A percentile compares a stretch with the other conserved stretches of the same genome.
These are phyloP conservation scores for Eulemur albifrons DNA, from an alignment of 2,797 vertebrate genomes.

Conservation along the genomic window DNA sequence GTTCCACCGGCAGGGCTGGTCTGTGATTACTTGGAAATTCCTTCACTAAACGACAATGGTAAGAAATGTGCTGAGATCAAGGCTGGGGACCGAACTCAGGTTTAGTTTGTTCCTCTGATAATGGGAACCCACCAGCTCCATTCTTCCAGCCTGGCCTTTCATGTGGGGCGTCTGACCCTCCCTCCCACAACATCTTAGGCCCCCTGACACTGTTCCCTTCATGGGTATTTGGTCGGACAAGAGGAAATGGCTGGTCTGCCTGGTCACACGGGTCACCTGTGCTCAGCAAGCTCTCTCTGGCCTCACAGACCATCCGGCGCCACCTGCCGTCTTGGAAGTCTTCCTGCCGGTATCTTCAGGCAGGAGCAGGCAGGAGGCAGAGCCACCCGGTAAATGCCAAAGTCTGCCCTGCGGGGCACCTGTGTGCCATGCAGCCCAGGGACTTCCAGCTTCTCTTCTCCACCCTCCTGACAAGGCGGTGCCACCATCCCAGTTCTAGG, in stretches of 20 bases:
- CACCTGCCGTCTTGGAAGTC: neutral
- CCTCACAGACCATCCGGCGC: neutral
- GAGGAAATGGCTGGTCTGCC: neutral
- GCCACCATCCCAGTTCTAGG: neutral
- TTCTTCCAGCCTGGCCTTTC: neutral
- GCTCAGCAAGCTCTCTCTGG: neutral
- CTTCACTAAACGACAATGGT: neutral
- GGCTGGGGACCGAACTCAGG: neutral
- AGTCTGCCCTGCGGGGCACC: accelerated
- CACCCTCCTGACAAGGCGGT: neutral
- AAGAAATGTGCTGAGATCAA: neutral
- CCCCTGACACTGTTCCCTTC: neutral
- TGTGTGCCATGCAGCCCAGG: accelerated
- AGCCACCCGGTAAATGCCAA: too few relatives aligned
- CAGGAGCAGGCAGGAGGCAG: neutral
- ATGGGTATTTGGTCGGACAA: neutral
- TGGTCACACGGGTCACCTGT: neutral
- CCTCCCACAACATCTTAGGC: neutral
- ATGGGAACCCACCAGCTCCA: neutral
- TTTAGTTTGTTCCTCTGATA: neutral
- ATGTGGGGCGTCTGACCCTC: neutral
- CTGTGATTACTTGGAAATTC: neutral
- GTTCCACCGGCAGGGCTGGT: neutral
- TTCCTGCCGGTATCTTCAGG: neutral
- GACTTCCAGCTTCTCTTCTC: accelerated